Conservation (phyloP, 2,797 vertebrate species). For the Hippopotamyrus pictus region DNA sequence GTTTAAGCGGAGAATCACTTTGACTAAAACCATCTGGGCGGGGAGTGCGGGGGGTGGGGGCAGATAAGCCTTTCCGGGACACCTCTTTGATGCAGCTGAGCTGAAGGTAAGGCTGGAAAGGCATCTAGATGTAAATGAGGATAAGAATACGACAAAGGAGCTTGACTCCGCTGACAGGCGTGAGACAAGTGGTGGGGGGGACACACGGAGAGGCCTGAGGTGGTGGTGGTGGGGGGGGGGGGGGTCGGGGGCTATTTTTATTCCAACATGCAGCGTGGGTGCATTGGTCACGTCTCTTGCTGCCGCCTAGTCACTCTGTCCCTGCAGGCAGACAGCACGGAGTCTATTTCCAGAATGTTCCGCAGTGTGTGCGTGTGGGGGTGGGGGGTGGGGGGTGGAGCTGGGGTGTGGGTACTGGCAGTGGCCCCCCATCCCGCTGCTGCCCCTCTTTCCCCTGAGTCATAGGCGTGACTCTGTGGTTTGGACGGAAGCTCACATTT, state of each 20-base stretch:
- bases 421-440: background rate
- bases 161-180: background rate
- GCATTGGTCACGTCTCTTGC: background rate
- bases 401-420: background rate
- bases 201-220: no score
- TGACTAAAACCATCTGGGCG: background rate
- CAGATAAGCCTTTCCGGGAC: background rate
- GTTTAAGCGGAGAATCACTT: background rate
- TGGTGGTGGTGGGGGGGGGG: background rate
- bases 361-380: background rate
- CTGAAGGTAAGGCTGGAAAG: background rate
- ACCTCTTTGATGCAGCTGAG: background rate
- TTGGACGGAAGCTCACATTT: background rate
- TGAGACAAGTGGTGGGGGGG: background rate
- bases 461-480: background rate
- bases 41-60: no score
- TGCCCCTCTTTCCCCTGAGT: background rate
- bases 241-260: background rate
- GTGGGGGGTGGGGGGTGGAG: background rate
- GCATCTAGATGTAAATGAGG: background rate
- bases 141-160: background rate
- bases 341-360: slow-evolving; percentile 8
- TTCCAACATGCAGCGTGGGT: background rate
- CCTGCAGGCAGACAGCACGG: background rate
- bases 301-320: background rate